Evolutionary conservation across 2,797 vertebrate species (phyloP), one percentile per base, ranked within the genome.

Genomic region (Halcyon chelicuti): DNA sequence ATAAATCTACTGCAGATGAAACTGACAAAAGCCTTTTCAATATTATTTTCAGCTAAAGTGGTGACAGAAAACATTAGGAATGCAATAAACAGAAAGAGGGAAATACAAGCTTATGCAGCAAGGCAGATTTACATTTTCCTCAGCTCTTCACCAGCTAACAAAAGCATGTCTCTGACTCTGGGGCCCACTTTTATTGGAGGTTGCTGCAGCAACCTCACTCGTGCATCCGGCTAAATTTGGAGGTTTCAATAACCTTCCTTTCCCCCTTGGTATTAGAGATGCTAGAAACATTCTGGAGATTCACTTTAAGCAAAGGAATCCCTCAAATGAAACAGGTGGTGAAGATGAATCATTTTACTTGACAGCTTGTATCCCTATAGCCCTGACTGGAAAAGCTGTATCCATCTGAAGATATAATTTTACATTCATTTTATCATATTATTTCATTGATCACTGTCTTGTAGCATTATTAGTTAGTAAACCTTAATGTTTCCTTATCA

Each of bases 321-420:
- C 51, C 26, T 88, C 88, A 88, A 66, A 88, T 89, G 55, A 95
- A 97, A 73, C 72, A 95, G 76, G 73, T 93, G 85, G 88, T 88
- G 68, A 88, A 74, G 82, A 88, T 85, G 79, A 96, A 95, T 91
- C 3, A 44, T 91, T 88, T 91, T 76, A 33, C 37, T 73, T 82
- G 76, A 68, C 78, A 92, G 17, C 14, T 95, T 83, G 31, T 57
- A 84, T 87, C 62, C 42, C 28, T 54, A 14, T 20, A 86, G 19
- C 10, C 51, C 62, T 75, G 49, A n/a, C 60, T 86, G 40, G 19
- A 90, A 91, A 95, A 91, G 14, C 10, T 73, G 7, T 25, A 71
- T 75, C 46, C 54, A 77, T 14, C n/a, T 46, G 52, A 89, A 90
- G 42, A 74, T 23, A 74, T 73, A 44, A 65, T 37, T 73, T 84